A percentile compares a stretch with the other conserved stretches of the same genome.
phyloP scores from a whole-genome alignment of 2,797 vertebrate species.

The Alfaro cultratus region DNA sequence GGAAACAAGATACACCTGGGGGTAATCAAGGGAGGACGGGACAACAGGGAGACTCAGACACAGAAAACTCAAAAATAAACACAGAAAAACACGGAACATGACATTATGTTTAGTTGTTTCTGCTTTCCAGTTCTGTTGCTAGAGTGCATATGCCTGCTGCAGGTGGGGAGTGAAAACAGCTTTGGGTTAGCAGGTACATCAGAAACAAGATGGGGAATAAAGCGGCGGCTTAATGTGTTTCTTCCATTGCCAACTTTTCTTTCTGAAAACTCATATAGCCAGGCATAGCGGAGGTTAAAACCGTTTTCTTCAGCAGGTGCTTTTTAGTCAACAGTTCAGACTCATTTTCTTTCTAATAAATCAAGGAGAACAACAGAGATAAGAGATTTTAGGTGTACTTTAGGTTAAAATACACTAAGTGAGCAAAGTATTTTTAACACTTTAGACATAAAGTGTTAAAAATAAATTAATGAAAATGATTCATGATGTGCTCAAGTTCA shows the following conservation, averaged over 20 bases:
- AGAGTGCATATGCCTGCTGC: neutral
- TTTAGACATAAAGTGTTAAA: neutral
- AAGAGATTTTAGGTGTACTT: neutral
- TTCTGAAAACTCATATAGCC: neutral
- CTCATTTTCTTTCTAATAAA: neutral
- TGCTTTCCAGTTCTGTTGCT: neutral
- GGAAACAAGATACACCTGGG: too few relatives aligned
- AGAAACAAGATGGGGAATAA: neutral
- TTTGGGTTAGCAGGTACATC: slow-evolving; percentile 3
- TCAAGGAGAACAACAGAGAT: neutral
- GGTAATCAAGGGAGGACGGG: too few relatives aligned
- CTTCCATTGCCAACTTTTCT: neutral
- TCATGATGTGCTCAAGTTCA: neutral
- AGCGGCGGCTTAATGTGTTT: neutral
- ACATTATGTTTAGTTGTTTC: neutral
- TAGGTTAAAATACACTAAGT: neutral
- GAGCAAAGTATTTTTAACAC: too few relatives aligned
- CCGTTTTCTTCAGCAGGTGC: neutral
- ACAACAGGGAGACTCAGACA: too few relatives aligned
- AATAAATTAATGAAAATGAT: neutral
- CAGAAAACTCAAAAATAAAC: too few relatives aligned
- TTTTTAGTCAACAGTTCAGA: neutral
- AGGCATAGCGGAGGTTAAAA: neutral
- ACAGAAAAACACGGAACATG: too few relatives aligned
- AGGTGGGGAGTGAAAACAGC: neutral